Conservation (phyloP, 2,888 invertebrate genomes). For the Lucinisca nassula region DNA sequence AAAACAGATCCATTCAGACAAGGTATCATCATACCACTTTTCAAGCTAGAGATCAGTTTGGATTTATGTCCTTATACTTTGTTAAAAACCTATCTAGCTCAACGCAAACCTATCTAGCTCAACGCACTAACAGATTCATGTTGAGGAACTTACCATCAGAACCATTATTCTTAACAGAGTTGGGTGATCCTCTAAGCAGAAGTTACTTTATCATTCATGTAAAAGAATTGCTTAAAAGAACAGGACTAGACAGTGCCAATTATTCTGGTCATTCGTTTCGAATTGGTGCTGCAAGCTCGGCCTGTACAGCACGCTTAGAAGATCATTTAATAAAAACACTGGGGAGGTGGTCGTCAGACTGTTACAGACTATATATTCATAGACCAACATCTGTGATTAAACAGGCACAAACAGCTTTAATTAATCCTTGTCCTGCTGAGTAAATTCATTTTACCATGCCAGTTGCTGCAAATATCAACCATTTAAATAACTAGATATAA, state of each 20-base stretch:
- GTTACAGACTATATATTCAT: neutral
- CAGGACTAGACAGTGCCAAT: neutral
- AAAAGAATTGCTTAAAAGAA: neutral
- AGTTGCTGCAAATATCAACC: no score
- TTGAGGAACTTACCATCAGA: neutral
- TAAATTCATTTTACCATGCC: no score
- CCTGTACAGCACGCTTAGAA: neutral
- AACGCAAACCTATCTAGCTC: neutral
- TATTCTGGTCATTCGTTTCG: neutral
- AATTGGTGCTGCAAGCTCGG: neutral
- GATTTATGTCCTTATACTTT: neutral
- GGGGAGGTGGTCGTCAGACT: neutral
- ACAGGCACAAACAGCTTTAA: neutral
- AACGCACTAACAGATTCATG: neutral
- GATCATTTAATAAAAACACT: neutral
- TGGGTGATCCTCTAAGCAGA: neutral
- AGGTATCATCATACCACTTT: neutral
- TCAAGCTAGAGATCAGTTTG: neutral
- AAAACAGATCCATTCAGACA: conserved; percentile 8
- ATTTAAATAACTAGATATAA: no score
- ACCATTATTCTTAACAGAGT: neutral
- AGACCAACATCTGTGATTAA: neutral
- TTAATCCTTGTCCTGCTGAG: no score
- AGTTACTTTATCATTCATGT: neutral
- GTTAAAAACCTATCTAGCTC: no score